Conservation (phyloP, 2,797 vertebrate species). For the Garrulus glandarius region DNA sequence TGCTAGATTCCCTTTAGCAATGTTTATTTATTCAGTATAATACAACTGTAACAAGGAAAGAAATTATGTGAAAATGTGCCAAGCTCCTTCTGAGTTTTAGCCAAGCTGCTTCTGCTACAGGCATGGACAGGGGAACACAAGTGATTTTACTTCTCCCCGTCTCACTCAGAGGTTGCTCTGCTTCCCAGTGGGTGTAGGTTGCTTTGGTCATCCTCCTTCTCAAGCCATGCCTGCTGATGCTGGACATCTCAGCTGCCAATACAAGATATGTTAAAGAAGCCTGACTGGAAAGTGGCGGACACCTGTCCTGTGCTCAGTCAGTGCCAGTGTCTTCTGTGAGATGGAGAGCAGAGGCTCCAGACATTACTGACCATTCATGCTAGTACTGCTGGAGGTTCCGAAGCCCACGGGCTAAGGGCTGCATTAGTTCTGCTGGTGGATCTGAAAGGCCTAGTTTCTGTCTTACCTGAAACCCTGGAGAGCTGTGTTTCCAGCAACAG, state of each 20-base stretch:
- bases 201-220: neutral
- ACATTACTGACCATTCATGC: neutral
- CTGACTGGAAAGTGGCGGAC: accelerated
- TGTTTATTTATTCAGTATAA: neutral
- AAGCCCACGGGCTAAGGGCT: accelerated
- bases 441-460: neutral
- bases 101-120: neutral
- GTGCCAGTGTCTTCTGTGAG: neutral
- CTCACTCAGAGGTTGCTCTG: neutral
- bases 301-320: neutral
- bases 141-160: neutral
- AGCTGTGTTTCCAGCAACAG: conserved; percentile 38
- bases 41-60: neutral
- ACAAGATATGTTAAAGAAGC: neutral
- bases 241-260: neutral
- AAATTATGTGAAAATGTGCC: neutral
- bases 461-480: conserved; percentile 30
- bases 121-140: neutral
- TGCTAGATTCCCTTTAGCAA: neutral
- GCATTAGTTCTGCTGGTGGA: neutral
- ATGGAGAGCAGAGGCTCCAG: neutral
- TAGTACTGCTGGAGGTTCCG: neutral
- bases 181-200: neutral
- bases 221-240: neutral
- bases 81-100: neutral